Base-by-base conservation (phyloP, 1,140 invertebrate genomes). In the Macrocentrus cingulum region DNA sequence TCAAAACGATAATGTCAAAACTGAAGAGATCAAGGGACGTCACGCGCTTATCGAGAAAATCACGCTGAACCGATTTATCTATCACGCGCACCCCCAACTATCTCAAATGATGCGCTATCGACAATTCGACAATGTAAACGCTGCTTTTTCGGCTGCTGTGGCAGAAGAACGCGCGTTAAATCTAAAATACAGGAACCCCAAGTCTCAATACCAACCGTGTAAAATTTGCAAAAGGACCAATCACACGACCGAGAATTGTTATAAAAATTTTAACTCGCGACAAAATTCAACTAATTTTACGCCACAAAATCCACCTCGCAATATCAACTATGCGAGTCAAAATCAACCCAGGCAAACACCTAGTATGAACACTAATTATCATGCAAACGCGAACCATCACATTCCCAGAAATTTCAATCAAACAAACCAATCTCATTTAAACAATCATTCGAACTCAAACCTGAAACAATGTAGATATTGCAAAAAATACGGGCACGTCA, bases 31-130 rank as follows among this genome's bases (percentile, higher is more conserved):
- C 1, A 32, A 2, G 18, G 49, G 25, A 5, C 49, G 49, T 20
- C 18, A 36, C 9, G 5, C 49, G 36, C 34, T 51, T 25, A 34
- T 34, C 7, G 36, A 5, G 8, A 32, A 51, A 6, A 52, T 36
- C 7, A 36, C 16, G 2, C 23, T 13, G 18, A 25, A 52, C 41
- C 9, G 50, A 13, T 37, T 34, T 23, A 18, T 36, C 7, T 39
- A 39, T 25, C 32, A 52, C 19, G n/a, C 50, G 23, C 34, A 19
- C 20, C 34, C 34, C n/a, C 4, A n/a, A 25, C 37, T 52, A 22
- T 52, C 50, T 23, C 50, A 52, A 39, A 52, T 52, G 34, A 7
- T 52, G 1, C 8, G 34, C 3, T 52, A 52, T 52, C 29, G 36
- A 5, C 13, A 52, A 52, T 52, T 52, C n/a, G 16, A 7, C 4